These are phyloP conservation scores for Caprella mutica DNA, from an alignment of 2,888 invertebrate genomes.

Conservation along the genomic window DNA sequence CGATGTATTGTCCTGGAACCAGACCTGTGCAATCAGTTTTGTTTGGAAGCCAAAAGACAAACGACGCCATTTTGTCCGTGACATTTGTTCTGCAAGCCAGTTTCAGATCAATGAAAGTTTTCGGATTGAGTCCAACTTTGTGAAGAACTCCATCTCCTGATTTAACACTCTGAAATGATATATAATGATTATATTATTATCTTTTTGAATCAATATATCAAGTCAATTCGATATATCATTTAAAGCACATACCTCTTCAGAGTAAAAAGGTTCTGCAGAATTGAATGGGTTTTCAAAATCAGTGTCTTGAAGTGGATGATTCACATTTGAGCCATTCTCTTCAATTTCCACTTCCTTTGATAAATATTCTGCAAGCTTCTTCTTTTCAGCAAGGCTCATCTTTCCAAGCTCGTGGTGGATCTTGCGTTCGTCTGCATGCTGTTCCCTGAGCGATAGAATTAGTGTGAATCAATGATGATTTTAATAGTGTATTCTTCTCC, in stretches of 20 bases:
- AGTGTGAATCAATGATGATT: no score
- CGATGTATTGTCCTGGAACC: slow-evolving; percentile 21
- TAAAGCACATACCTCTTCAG: not conserved
- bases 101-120: slow-evolving; percentile 12
- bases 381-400: slow-evolving; percentile 23
- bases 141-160: slow-evolving; percentile 18
- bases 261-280: not conserved
- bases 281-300: slow-evolving; percentile 27
- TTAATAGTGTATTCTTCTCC: no score
- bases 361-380: slow-evolving; percentile 17
- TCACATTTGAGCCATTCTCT: slow-evolving; percentile 4
- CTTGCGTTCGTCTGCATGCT: slow-evolving; percentile 14
- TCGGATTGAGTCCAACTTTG: slow-evolving; percentile 16
- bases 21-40: slow-evolving; percentile 27
- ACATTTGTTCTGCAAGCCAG: slow-evolving; percentile 6
- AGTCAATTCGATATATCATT: no score
- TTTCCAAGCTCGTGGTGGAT: slow-evolving; percentile 30
- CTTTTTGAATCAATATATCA: no score
- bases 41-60: slow-evolving; percentile 22
- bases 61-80: slow-evolving; percentile 26
- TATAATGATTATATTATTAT: no score
- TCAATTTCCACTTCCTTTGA: slow-evolving; percentile 15
- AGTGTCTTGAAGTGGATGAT: slow-evolving; percentile 22
- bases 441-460: no score
- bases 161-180: no score